Evolutionary conservation across 2,888 invertebrate species (phyloP), one percentile per base, ranked within the genome.

Genomic region (Drymonia ruficornis): DNA sequence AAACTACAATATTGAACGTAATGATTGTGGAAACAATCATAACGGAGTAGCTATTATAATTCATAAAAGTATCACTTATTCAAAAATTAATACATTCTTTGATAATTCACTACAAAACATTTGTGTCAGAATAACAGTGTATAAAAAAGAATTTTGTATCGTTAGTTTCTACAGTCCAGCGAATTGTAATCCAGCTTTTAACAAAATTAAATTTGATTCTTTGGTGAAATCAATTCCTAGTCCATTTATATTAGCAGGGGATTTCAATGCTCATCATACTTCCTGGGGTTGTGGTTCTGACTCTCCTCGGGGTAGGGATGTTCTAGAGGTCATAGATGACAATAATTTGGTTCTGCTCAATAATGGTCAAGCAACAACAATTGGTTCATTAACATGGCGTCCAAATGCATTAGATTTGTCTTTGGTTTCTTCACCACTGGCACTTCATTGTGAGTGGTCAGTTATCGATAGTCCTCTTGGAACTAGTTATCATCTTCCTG

Each of bases 51-150:
- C 53, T 29, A 58, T 61, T 23, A 34, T 61, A 15, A 53, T 62
- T 40, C 52, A 52, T 18, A 55, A 56, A 13, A 52, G 36, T n/a
- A 48, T 55, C n/a, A 12, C 12, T n/a, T 55, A 54, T 36, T 28
- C 12, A 34, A 55, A 56, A 12, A 18, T 56, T 11, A 16, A 18
- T 23, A 63, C 59, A 13, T 48, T 16, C 40, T 52, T 42, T 57
- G 59, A 60, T 40, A 43, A 50, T 38, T 57, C 56, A 46, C 12
- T 59, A 36, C 58, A 63, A 51, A 63, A 63, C 55, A 55, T 59
- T 34, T 23, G 23, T n/a, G n/a, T 44, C 8, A 23, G n/a, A 44
- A 23, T 44, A 13, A 12, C 13, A 9, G 12, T 44, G 4, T 23
- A 44, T 44, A 49, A 50, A 23, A 50, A 52, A 44, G 18, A 48